phyloP scores from a whole-genome alignment of 2,113 vertebrate species.

The Equus quagga region DNA sequence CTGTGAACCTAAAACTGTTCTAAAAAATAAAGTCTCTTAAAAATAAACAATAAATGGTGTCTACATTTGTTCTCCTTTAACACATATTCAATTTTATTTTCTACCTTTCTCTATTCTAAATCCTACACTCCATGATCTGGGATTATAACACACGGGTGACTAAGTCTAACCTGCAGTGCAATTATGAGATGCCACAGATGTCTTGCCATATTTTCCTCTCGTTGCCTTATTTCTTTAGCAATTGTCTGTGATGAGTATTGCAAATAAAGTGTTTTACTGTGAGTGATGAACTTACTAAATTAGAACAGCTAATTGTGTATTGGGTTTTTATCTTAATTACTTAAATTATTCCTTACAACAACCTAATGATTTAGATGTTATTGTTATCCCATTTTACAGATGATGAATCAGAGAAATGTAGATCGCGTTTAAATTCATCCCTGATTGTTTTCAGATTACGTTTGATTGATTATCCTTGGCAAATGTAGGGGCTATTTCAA shows the following conservation, averaged over 20 bases:
- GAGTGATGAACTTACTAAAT: background rate
- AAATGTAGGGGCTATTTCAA: background rate
- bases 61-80: background rate
- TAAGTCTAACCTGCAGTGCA: background rate
- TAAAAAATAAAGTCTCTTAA: background rate
- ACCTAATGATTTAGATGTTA: background rate
- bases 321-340: background rate
- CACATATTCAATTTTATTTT: background rate
- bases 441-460: background rate
- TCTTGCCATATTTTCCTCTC: background rate
- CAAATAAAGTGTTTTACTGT: background rate
- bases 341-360: background rate
- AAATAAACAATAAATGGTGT: background rate
- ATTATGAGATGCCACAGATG: background rate
- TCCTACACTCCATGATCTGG: background rate
- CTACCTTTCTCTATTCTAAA: background rate
- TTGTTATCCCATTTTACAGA: background rate
- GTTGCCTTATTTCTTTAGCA: background rate
- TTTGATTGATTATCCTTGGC: background rate
- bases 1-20: background rate
- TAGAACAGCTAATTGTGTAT: background rate
- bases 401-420: background rate
- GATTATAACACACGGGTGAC: background rate
- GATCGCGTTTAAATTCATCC: background rate
- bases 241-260: background rate